Evolutionary conservation across 35 echinoderm and acorn worm genomes (phyloP), one percentile per base, ranked within the genome.

Genomic region (Heliocidaris erythrogramma): DNA sequence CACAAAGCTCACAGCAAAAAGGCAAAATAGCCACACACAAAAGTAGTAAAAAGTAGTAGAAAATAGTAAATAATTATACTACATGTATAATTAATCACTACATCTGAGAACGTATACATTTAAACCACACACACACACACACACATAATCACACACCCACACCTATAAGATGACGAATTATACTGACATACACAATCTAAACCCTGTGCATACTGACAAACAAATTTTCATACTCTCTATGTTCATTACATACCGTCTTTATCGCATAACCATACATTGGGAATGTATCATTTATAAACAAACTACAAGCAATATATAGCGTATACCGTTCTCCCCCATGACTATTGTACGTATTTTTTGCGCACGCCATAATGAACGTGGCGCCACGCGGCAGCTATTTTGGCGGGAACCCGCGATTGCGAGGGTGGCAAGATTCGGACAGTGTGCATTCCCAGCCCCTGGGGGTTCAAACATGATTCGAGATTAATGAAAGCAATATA

Each of bases 361-460:
- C 87, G 7, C 31, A 89, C 87, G 87, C 30, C 29, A n/a, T 89
- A 89, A 32, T 89, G 87, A 78, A 78, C 0, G 0, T 89, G 47
- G 87, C 87, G 47, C 47, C 87, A 48, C 31, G 87, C 31, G 65
- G 87, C 14, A 32, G 29, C 87, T 89, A 48, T 89, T 89, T 47
- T 89, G 87, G 87, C 87, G 87, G 87, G 87, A 89, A 89, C 31
- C 31, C 18, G 5, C 47, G 87, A 32, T 89, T 48, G 24, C 87
- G 47, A 13, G 87, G 87, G 87, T 7, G 29, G 87, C 87, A 89
- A 32, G 31, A 89, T 89, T 89, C 87, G 87, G 87, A 31, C 87
- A 89, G 32, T n/a, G 14, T 89, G 31, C 87, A 31, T 48, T 24
- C 87, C 12, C 31, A 9, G 29, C 31, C 47, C 47, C 87, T n/a